Evolutionary conservation across 92 coral and sea anemone genomes (phyloP), one percentile per base, ranked within the genome.

Genomic region (Bergia puertoricense): DNA sequence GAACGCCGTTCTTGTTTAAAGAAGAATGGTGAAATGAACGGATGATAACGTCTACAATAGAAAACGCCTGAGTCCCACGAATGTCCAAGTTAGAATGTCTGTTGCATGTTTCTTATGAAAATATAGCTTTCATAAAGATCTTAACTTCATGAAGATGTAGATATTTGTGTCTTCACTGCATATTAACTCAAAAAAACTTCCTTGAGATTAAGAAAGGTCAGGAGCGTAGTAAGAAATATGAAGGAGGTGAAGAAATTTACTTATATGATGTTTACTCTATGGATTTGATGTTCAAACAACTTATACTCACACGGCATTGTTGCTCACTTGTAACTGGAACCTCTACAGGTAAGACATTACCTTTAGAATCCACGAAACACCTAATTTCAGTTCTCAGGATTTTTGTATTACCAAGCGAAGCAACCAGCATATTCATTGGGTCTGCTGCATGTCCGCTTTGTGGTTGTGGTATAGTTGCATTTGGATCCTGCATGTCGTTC

Each of bases 341-440:
- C 45, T 84, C 77, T 14, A 84, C 40, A 3, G 87, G 87, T 3
- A 84, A 50, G 68, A 84, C 87, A 6, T 71, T 84, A 4, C 87
- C 87, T 37, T 84, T 18, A 6, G 79, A 46, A 46, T 84, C 87
- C 30, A 84, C 87, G 30, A 44, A 84, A 46, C 87, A 84, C 51
- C 87, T 72, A 23, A 72, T 84, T 71, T 84, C 87, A 45, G 87
- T 71, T 48, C 72, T 48, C 22, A 80, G 18, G 10, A 36, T 48
- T 48, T 72, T 72, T n/a, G 38, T 57, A 6, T 43, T 36, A 8
- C 43, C 42, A 18, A 16, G n/a, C 7, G 69, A 62, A 20, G 23
- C 23, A 62, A 23, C 8, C 30, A 62, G 30, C 69, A 22, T 18
- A 6, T 62, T 3, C 69, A 62, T 62, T 62, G 4, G 23, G 69